Percentiles rank a stretch among this genome's conserved stretches.
phyloP scores from a whole-genome alignment of 1,140 invertebrate species.

The Pseudomyrmex gracilis region DNA sequence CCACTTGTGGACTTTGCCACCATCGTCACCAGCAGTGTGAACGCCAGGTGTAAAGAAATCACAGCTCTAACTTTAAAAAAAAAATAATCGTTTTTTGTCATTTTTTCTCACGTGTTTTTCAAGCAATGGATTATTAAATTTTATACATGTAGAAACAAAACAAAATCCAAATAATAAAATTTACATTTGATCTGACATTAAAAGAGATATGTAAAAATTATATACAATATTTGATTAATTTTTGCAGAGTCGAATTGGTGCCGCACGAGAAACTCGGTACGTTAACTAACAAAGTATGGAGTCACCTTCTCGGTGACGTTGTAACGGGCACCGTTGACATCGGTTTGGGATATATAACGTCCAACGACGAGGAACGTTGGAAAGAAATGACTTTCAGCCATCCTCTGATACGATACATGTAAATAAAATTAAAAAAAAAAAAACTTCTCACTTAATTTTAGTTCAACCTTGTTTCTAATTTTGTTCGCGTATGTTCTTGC shows the following conservation, averaged over 20 bases:
- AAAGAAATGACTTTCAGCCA: slow-evolving; percentile 87
- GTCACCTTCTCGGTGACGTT: slow-evolving; percentile 87
- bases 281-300: slow-evolving; percentile 87
- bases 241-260: slow-evolving; percentile 82
- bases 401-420: slow-evolving; percentile 88
- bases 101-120: too few species aligned
- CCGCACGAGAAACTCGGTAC: slow-evolving; percentile 86
- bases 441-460: too few species aligned
- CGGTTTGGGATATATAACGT: slow-evolving; percentile 87
- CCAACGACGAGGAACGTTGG: slow-evolving; percentile 83
- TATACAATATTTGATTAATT: background rate
- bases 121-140: too few species aligned
- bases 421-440: slow-evolving; percentile 66
- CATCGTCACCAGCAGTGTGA: slow-evolving; percentile 79
- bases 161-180: background rate
- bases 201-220: background rate
- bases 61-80: background rate
- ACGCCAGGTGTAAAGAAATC: slow-evolving; percentile 78
- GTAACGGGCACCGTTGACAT: slow-evolving; percentile 86
- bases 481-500: too few species aligned
- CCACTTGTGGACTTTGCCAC: slow-evolving; percentile 81
- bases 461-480: background rate
- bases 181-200: background rate
- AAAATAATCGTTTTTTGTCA: background rate
- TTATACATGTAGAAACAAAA: background rate